Conservation (phyloP, 2,797 vertebrate genomes). For the Hylomyscus alleni region DNA sequence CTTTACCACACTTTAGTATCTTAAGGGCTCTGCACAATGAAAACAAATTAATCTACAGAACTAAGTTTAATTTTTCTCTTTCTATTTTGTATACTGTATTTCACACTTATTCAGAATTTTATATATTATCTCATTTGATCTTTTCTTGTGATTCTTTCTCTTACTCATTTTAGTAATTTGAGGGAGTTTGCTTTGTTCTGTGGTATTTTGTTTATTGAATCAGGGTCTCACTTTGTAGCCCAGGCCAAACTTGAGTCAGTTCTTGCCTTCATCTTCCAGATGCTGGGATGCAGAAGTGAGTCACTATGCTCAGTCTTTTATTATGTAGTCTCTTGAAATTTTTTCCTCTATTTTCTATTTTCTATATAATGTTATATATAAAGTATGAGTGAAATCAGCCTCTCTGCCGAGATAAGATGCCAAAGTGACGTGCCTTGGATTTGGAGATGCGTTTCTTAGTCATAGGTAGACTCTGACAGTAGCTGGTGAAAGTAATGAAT, state of each 20-base stretch:
- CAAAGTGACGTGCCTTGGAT: conserved; percentile 37
- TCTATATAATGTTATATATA: neutral
- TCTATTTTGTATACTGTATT: conserved; percentile 18
- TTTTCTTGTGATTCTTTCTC: neutral
- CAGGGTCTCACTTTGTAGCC: neutral
- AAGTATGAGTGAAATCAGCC: conserved; percentile 16
- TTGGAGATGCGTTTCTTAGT: conserved; percentile 32
- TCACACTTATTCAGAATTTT: conserved; percentile 41
- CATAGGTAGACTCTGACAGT: neutral
- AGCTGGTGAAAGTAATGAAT: conserved; percentile 8
- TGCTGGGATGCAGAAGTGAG: neutral
- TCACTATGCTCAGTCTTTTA: neutral
- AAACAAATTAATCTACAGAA: neutral
- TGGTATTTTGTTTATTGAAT: neutral
- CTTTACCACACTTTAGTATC: neutral
- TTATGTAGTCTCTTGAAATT: neutral
- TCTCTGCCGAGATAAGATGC: neutral
- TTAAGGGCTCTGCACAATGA: neutral
- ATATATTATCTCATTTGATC: conserved; percentile 23
- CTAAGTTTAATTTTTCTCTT: conserved; percentile 65
- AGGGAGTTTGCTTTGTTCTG: neutral
- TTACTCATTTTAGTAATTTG: neutral
- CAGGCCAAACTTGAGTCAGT: neutral
- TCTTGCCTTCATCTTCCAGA: neutral
- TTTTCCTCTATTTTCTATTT: conserved; percentile 31